phyloP scores from a whole-genome alignment of 2,888 invertebrate genomes.

The Phorcus lineatus region DNA sequence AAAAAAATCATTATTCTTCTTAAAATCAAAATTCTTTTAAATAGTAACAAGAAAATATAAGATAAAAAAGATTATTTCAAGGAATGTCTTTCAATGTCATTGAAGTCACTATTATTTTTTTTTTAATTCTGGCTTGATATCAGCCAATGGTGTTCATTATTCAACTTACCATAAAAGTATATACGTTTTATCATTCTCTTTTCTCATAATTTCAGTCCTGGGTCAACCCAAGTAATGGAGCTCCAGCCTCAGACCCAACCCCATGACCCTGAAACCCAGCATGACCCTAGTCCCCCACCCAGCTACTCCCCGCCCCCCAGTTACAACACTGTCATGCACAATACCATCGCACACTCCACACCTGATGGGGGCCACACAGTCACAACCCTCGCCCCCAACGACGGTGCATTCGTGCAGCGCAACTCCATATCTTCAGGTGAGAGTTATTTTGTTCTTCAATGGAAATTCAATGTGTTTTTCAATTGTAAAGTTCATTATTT shows the following conservation, averaged over 20 bases:
- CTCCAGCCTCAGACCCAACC: slow-evolving; percentile 54
- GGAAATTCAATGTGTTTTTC: background rate
- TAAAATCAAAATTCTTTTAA: background rate
- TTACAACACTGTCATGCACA: slow-evolving; percentile 66
- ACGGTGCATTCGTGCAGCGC: slow-evolving; percentile 53
- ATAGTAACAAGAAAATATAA: no score
- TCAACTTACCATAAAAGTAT: background rate
- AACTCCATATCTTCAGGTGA: slow-evolving; percentile 35
- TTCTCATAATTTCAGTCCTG: slow-evolving; percentile 48
- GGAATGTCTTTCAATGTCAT: no score
- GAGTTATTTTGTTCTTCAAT: background rate
- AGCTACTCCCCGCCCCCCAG: slow-evolving; percentile 53
- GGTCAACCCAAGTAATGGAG: slow-evolving; percentile 65
- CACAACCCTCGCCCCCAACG: slow-evolving; percentile 74
- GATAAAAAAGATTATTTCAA: no score
- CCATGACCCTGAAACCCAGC: slow-evolving; percentile 28
- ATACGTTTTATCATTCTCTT: background rate
- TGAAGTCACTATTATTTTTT: background rate
- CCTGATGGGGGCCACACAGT: slow-evolving; percentile 77
- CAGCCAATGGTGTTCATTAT: background rate
- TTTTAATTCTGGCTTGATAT: background rate
- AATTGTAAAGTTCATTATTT: background rate
- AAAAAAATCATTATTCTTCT: background rate
- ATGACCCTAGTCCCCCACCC: slow-evolving; percentile 56
- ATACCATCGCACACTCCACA: slow-evolving; percentile 77